Conservation (phyloP, 2,797 vertebrate genomes). For the Oryzias sinensis region DNA sequence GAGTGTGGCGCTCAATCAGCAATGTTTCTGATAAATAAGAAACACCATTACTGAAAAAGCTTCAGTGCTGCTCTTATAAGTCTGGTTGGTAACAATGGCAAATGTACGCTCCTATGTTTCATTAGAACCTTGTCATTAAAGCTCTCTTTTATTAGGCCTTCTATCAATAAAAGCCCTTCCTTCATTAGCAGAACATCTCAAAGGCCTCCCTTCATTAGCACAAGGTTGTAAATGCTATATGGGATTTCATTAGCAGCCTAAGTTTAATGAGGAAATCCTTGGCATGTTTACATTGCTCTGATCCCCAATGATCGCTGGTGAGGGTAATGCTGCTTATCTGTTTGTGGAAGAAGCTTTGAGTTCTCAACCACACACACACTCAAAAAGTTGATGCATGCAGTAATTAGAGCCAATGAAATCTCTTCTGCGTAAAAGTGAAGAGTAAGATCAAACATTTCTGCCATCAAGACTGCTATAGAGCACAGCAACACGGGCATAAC, state of each 20-base stretch:
- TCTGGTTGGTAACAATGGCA: conserved; percentile 31
- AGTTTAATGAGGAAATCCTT: conserved; percentile 68
- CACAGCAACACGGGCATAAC: conserved; percentile 33
- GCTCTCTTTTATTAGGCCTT: conserved; percentile 53
- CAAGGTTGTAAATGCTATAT: conserved; percentile 57
- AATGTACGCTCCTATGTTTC: conserved; percentile 57
- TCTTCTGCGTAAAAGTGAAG: conserved; percentile 30
- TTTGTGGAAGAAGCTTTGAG: conserved; percentile 22
- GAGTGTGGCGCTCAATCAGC: conserved; percentile 31
- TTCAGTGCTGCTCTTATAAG: conserved; percentile 15
- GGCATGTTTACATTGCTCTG: conserved; percentile 57
- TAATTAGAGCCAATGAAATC: conserved; percentile 56
- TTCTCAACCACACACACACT: conserved; percentile 1
- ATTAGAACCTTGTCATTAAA: conserved; percentile 67
- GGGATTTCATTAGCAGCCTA: conserved; percentile 60
- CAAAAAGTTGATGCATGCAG: conserved; percentile 43
- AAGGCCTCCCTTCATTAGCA: conserved; percentile 65
- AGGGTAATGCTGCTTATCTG: conserved; percentile 59
- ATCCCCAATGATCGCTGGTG: conserved; percentile 37
- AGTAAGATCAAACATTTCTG: conserved; percentile 59
- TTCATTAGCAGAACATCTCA: conserved; percentile 63
- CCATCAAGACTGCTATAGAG: conserved; percentile 50
- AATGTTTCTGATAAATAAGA: conserved; percentile 30
- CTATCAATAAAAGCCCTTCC: conserved; percentile 48
- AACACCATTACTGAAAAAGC: conserved; percentile 27